Evolutionary conservation across 2,113 vertebrate genomes (phyloP), one percentile per base, ranked within the genome.

Genomic region (Empidonax alnorum): DNA sequence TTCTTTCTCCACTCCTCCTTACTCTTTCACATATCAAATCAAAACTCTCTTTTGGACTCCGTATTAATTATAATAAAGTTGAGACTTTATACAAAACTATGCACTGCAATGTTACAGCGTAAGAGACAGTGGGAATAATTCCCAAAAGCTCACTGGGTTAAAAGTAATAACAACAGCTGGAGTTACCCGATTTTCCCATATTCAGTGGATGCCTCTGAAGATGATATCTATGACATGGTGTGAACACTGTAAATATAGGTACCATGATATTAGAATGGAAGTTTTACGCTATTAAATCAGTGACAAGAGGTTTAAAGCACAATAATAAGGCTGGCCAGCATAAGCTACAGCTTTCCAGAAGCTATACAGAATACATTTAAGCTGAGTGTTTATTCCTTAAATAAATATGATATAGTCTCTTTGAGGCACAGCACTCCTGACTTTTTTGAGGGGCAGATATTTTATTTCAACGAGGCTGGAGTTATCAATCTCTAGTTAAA

Each of bases 91-190:
- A 50, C 23, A 82, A 59, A 82, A 78, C 80, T 79, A 66, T 47
- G 61, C 35, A n/a, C 24, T 65, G 47, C 15, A 8, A 31, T 74
- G 27, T 56, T 66, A 44, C 11, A 92, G 18, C 28, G 30, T 46
- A 84, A 87, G 62, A 94, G 28, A 41, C 35, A 89, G 73, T 8
- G 31, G 56, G 18, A 94, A 42, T 75, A 78, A 89, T 62, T 82
- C 37, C 53, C 49, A 31, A 71, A 92, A 92, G 21, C 41, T 84
- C n/a, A 84, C 42, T 74, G 88, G 30, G 33, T 80, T 93, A 83
- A 90, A 91, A 82, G 63, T 33, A 85, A 7, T 55, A 87, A 50
- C 39, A 77, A 81, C 47, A 95, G 91, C 89, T 91, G 73, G 73
- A 93, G 47, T 81, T 84, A 74, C 42, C 59, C 1, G 3, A 42